Percentiles rank a stretch among this genome's conserved stretches.
These are phyloP conservation scores for Agrotis puta DNA, from an alignment of 2,888 invertebrate species.

Conservation along the genomic window DNA sequence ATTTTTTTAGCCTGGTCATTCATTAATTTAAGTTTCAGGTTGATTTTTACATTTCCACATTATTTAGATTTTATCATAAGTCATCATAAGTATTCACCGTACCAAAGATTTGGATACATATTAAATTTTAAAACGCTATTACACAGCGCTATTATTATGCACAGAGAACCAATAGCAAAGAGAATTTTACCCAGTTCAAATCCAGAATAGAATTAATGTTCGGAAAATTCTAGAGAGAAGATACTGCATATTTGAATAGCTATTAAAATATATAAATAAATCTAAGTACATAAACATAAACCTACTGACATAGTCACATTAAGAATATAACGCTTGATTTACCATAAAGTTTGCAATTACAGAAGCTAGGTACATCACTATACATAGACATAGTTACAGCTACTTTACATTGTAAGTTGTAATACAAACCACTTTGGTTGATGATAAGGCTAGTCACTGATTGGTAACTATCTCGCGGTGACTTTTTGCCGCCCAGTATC, in stretches of 20 bases:
- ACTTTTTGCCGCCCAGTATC: too few relatives aligned
- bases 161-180: background rate
- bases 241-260: background rate
- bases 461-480: too few relatives aligned
- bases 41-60: too few relatives aligned
- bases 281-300: slow-evolving; percentile 1
- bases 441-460: too few relatives aligned
- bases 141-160: too few relatives aligned
- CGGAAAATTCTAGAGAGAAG: background rate
- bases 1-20: too few relatives aligned
- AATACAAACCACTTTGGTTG: background rate
- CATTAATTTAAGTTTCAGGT: too few relatives aligned
- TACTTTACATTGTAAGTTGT: slow-evolving; percentile 27
- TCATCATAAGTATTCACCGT: too few relatives aligned
- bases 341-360: slow-evolving; percentile 15
- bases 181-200: background rate
- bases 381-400: slow-evolving; percentile 27
- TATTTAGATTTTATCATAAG: too few relatives aligned
- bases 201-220: background rate
- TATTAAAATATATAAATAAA: too few relatives aligned
- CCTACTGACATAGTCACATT: background rate
- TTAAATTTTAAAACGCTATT: too few relatives aligned
- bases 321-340: slow-evolving; percentile 3
- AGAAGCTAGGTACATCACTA: slow-evolving; percentile 18
- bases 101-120: background rate